phyloP scores from a whole-genome alignment of 2,797 vertebrate species.

The Halcyon smyrnensis region DNA sequence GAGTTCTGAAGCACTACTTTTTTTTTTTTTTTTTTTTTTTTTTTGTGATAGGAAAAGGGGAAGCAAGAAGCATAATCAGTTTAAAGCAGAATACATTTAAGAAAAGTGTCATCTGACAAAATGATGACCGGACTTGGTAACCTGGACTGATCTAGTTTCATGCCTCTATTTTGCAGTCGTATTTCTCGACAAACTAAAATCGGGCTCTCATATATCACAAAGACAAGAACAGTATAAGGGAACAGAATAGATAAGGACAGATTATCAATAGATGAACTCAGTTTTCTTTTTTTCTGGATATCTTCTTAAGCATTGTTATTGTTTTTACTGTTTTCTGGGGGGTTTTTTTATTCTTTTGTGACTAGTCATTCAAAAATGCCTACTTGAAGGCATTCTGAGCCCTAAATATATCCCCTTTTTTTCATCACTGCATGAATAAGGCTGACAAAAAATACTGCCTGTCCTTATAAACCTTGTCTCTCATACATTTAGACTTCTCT shows the following conservation, averaged over 20 bases:
- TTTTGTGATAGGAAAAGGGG: background rate
- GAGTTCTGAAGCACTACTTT: background rate
- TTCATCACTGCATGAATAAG: background rate
- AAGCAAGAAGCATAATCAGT: background rate
- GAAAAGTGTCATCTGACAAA: constrained; percentile 14
- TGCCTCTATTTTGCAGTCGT: background rate
- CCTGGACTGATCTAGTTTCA: background rate
- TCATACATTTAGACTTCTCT: background rate
- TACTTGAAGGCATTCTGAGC: background rate
- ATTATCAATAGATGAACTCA: background rate
- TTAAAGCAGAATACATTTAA: background rate
- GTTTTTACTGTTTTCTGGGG: background rate
- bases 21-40: no score
- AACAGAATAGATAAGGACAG: background rate
- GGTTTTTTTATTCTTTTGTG: background rate
- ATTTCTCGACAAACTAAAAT: background rate
- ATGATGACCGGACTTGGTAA: background rate
- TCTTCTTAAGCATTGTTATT: background rate
- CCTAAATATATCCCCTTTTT: background rate
- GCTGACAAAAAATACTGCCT: background rate
- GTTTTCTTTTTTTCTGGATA: background rate
- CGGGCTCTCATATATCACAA: background rate
- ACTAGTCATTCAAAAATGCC: background rate
- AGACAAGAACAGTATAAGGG: background rate
- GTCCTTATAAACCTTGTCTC: background rate